These are phyloP conservation scores for Molossus molossus DNA, from an alignment of 2,797 vertebrate species.

Conservation along the genomic window DNA sequence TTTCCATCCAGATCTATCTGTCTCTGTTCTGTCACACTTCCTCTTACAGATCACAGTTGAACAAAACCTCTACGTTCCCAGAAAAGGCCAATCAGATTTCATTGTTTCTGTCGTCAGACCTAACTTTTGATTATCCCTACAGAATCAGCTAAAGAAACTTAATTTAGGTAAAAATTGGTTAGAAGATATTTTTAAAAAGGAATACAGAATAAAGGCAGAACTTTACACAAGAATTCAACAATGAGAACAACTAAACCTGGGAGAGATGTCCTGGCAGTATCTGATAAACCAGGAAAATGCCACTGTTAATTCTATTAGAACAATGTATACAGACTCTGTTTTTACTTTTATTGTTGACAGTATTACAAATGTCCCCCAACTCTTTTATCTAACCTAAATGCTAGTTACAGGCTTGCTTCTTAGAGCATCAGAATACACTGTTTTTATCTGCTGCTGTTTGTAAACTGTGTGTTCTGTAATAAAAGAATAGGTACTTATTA, in stretches of 20 bases:
- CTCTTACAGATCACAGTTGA: constrained; percentile 10
- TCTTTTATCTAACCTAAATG: not conserved
- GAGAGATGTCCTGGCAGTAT: not conserved
- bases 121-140: constrained; percentile 65
- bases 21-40: not conserved
- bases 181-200: constrained; percentile 36
- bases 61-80: not conserved
- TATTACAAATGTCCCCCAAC: not conserved
- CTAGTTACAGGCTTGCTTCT: constrained; percentile 31
- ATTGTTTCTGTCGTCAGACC: constrained; percentile 42
- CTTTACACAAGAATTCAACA: not conserved
- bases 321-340: constrained; percentile 13
- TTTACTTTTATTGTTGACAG: not conserved
- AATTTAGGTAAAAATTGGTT: constrained; percentile 34
- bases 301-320: constrained; percentile 15
- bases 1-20: not conserved
- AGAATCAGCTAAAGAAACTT: constrained; percentile 32
- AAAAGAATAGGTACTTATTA: not conserved
- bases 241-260: constrained; percentile 49
- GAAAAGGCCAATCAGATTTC: not conserved
- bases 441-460: not conserved
- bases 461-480: constrained; percentile 54
- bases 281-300: constrained; percentile 28
- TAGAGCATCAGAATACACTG: not conserved
- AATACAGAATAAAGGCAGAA: constrained; percentile 51